These are phyloP conservation scores for Vesta saturnalis DNA, from an alignment of 2,888 invertebrate genomes.

Conservation along the genomic window DNA sequence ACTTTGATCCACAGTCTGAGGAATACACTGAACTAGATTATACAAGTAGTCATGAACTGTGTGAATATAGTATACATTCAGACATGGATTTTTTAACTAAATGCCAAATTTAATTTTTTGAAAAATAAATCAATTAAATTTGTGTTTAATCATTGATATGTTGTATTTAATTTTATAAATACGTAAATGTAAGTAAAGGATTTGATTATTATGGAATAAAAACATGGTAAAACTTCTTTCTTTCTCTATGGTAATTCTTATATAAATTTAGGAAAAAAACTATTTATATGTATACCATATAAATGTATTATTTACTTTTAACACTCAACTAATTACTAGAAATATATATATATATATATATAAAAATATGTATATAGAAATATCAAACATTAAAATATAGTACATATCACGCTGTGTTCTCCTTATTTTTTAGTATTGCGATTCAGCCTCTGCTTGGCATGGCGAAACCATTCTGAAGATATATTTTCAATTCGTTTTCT, in stretches of 20 bases:
- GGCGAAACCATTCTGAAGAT: not conserved
- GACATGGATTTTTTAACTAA: not conserved
- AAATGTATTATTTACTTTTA: not conserved
- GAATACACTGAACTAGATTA: constrained; percentile 1
- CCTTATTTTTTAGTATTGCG: not conserved
- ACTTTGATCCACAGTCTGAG: constrained; percentile 2
- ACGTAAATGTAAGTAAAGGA: no score
- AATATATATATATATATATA: no score
- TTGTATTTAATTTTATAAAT: no score
- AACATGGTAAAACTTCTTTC: no score
- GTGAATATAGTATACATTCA: not conserved
- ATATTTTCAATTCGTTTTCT: not conserved
- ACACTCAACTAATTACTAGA: not conserved
- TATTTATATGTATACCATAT: no score
- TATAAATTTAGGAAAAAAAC: not conserved
- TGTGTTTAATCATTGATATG: no score
- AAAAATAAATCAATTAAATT: not conserved
- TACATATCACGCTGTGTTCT: not conserved
- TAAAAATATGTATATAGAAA: not conserved
- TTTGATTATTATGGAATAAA: no score
- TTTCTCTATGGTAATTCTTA: no score
- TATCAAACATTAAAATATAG: not conserved
- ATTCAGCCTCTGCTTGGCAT: constrained; percentile 5
- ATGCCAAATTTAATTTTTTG: not conserved
- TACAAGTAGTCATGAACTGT: not conserved